Conservation (phyloP, 2,888 invertebrate genomes). For the Lypha dubia region DNA sequence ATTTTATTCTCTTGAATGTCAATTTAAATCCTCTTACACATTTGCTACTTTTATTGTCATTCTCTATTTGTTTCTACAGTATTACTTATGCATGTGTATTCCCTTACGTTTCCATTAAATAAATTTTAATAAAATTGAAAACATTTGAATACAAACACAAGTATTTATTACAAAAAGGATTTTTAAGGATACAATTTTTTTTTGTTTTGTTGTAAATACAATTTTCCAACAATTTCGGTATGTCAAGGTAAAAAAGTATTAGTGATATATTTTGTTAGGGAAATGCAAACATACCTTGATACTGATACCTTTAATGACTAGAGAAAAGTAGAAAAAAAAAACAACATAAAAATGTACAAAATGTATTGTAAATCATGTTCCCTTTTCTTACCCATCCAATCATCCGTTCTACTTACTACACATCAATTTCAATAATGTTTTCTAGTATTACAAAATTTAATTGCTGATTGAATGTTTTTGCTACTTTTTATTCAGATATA, state of each 20-base stretch:
- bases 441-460: not conserved
- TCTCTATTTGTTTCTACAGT: not conserved
- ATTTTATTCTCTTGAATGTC: conserved; percentile 1
- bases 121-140: conserved; percentile 35
- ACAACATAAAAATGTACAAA: not conserved
- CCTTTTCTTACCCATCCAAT: not conserved
- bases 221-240: not conserved
- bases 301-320: not conserved
- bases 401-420: not conserved
- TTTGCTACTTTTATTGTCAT: conserved; percentile 4
- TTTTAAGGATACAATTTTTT: not conserved
- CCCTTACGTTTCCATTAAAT: not conserved
- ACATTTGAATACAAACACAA: not conserved
- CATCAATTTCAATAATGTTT: not conserved
- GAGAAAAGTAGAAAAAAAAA: not conserved
- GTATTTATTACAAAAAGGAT: not conserved
- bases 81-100: conserved; percentile 7
- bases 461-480: not conserved
- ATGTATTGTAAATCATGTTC: not conserved
- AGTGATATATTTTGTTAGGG: not conserved
- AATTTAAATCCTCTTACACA: conserved; percentile 21
- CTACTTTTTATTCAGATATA: not conserved
- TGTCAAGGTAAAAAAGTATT: conserved; percentile 34
- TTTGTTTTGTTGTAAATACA: not conserved
- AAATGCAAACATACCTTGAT: not conserved